Percentiles rank a stretch among this genome's conserved stretches.
Evolutionary conservation across 2,113 vertebrate species (phyloP).

Genomic region (Xenus cinereus): DNA sequence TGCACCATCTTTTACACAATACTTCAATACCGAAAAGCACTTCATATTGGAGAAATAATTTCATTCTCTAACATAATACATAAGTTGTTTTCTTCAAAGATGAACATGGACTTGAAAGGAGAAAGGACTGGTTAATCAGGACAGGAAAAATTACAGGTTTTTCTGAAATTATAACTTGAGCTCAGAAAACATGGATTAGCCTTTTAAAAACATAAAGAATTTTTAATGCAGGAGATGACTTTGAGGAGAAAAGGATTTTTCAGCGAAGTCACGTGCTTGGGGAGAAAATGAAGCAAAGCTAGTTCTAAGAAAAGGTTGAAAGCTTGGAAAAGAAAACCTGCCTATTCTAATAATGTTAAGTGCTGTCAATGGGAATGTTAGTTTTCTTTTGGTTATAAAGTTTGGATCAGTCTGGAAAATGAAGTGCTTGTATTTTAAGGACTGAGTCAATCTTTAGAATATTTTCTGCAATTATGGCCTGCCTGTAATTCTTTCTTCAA

Average conservation of each 20-base stretch:
- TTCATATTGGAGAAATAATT: neutral
- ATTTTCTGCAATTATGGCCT: neutral
- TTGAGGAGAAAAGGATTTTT: neutral
- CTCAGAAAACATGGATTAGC: neutral
- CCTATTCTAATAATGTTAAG: neutral
- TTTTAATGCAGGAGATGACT: neutral
- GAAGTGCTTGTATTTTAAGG: slow-evolving; percentile 3
- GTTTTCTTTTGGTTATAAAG: slow-evolving; percentile 3
- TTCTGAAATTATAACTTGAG: neutral
- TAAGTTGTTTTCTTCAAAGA: neutral
- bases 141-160: neutral
- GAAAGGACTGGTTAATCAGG: neutral
- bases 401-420: slow-evolving; percentile 6
- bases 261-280: neutral
- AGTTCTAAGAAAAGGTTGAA: slow-evolving; percentile 1
- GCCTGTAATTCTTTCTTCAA: slow-evolving; percentile 10
- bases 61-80: neutral
- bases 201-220: neutral
- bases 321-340: neutral
- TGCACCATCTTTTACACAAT: neutral
- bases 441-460: neutral
- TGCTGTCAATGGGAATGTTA: neutral
- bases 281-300: neutral
- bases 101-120: neutral
- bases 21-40: neutral